Percentiles rank a stretch among this genome's conserved stretches.
Conservation (phyloP, 2,888 invertebrate genomes). For the Tridacna gigas region DNA sequence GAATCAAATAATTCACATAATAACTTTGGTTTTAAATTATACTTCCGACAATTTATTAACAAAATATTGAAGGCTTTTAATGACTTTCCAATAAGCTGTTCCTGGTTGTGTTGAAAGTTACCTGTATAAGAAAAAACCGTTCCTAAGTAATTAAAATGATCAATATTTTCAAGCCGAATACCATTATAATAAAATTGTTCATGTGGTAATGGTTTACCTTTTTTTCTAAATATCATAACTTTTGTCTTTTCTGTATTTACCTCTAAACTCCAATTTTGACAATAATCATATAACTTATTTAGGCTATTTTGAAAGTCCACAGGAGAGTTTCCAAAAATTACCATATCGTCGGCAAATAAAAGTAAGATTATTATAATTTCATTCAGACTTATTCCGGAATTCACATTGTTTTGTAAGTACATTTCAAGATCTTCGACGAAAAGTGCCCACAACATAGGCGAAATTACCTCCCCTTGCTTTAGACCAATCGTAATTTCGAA, state of each 20-base stretch:
- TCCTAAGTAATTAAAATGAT: slow-evolving; percentile 35
- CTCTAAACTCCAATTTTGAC: slow-evolving; percentile 14
- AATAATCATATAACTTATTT: neutral
- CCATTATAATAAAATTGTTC: slow-evolving; percentile 22
- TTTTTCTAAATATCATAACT: slow-evolving; percentile 13
- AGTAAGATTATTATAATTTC: slow-evolving; percentile 4
- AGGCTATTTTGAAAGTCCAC: slow-evolving; percentile 9
- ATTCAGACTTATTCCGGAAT: slow-evolving; percentile 1
- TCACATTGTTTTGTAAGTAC: slow-evolving; percentile 8
- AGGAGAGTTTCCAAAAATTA: neutral
- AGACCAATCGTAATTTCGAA: slow-evolving; percentile 28
- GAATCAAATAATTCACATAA: slow-evolving; percentile 38
- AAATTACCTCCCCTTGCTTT: slow-evolving; percentile 29
- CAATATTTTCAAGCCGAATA: slow-evolving; percentile 15
- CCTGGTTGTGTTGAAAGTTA: slow-evolving; percentile 23
- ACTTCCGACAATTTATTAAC: slow-evolving; percentile 8
- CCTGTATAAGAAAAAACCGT: slow-evolving; percentile 31
- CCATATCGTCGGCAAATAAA: slow-evolving; percentile 30
- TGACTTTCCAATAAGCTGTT: slow-evolving; percentile 20
- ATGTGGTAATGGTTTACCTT: neutral
- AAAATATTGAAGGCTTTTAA: slow-evolving; percentile 31
- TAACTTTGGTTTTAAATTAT: slow-evolving; percentile 9
- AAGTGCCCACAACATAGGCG: slow-evolving; percentile 7
- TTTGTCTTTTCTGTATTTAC: slow-evolving; percentile 15
- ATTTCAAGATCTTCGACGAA: slow-evolving; percentile 30